Percentiles rank a stretch among this genome's conserved stretches.
Evolutionary conservation across 1,140 invertebrate genomes (phyloP).

Genomic region (Adoxophyes honmai): DNA sequence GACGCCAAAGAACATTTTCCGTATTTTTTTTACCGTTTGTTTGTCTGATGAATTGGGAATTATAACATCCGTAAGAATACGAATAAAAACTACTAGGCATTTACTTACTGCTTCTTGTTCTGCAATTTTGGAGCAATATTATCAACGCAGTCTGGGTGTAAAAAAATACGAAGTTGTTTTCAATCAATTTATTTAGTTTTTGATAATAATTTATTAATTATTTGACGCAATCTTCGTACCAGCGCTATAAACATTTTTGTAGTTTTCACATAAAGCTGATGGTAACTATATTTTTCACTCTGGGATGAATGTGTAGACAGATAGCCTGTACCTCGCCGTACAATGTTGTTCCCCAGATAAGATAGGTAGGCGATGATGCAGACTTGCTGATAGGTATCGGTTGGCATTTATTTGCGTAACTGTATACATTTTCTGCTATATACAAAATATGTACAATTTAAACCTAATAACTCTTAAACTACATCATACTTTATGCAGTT

Average conservation of each 20-base stretch:
- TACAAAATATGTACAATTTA: conserved; percentile 6
- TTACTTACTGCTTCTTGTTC: too few relatives aligned
- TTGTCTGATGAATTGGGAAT: too few relatives aligned
- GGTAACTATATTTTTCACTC: too few relatives aligned
- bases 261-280: neutral
- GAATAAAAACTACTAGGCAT: too few relatives aligned
- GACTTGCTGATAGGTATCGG: conserved; percentile 2
- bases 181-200: conserved; percentile 60
- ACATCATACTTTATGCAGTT: conserved; percentile 15
- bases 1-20: too few relatives aligned
- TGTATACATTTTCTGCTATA: conserved; percentile 39
- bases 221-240: conserved; percentile 42
- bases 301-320: neutral
- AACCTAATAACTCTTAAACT: conserved; percentile 4
- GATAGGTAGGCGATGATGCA: conserved; percentile 2
- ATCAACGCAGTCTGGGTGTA: too few relatives aligned
- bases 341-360: neutral
- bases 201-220: conserved; percentile 60
- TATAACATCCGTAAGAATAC: too few relatives aligned
- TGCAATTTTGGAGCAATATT: too few relatives aligned
- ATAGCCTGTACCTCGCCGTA: neutral
- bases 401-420: conserved; percentile 11
- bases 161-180: conserved; percentile 1
- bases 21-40: too few relatives aligned
- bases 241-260: conserved; percentile 10